Evolutionary conservation across 2,113 vertebrate genomes (phyloP).

Genomic region (Tupaia chinensis): DNA sequence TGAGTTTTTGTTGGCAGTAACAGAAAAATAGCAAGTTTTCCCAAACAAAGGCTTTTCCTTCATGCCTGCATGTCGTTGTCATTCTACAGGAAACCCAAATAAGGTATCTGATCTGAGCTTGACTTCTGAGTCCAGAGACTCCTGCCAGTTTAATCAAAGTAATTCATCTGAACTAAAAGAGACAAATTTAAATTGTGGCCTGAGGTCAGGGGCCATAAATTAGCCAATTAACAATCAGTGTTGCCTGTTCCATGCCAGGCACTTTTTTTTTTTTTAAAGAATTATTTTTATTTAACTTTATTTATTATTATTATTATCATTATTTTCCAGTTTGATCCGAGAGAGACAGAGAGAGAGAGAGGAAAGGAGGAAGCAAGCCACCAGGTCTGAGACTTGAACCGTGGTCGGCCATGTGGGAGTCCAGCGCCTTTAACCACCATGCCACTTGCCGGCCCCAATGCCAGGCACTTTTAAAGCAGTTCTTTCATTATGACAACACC

Average conservation of each 20-base stretch:
- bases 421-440: too few species aligned
- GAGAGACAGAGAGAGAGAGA: too few species aligned
- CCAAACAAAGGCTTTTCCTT: slow-evolving; percentile 70
- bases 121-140: slow-evolving; percentile 33
- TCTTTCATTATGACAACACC: background rate
- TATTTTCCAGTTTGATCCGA: too few species aligned
- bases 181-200: background rate
- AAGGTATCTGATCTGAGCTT: slow-evolving; percentile 25
- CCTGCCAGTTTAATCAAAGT: background rate
- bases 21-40: slow-evolving; percentile 68
- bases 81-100: slow-evolving; percentile 69
- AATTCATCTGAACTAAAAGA: background rate
- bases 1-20: slow-evolving; percentile 77
- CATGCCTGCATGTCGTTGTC: background rate
- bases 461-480: too few species aligned
- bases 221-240: background rate
- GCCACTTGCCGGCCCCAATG: too few species aligned
- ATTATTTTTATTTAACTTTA: too few species aligned
- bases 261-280: too few species aligned
- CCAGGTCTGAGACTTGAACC: too few species aligned
- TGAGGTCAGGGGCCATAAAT: background rate
- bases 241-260: background rate
- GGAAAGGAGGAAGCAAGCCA: too few species aligned
- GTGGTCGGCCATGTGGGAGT: too few species aligned
- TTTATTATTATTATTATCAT: too few species aligned